Conservation (phyloP, 64 coral and sea anemone genomes). For the Porites lutea region DNA sequence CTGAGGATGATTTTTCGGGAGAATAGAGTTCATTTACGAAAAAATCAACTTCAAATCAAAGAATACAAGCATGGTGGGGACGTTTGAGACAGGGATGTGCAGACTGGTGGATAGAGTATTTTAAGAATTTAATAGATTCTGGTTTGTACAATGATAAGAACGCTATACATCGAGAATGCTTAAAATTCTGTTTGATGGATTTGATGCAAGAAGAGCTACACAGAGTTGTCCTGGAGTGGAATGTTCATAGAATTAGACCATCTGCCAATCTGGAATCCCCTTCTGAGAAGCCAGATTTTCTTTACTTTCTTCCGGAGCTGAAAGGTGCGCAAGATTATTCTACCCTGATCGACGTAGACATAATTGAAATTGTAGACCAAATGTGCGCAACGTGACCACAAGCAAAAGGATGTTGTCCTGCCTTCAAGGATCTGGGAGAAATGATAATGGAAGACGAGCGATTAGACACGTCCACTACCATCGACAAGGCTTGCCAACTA, state of each 20-base stretch:
- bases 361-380: slow-evolving; percentile 36
- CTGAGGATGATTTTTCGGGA: background rate
- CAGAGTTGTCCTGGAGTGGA: slow-evolving; percentile 65
- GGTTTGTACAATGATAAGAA: slow-evolving; percentile 63
- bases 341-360: slow-evolving; percentile 29
- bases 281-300: slow-evolving; percentile 65
- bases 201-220: slow-evolving; percentile 65
- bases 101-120: slow-evolving; percentile 80
- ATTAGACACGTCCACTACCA: background rate
- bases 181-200: slow-evolving; percentile 77
- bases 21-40: slow-evolving; percentile 31
- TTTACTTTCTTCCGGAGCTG: slow-evolving; percentile 75
- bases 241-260: slow-evolving; percentile 70
- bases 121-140: slow-evolving; percentile 75
- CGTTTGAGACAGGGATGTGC: slow-evolving; percentile 25
- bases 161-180: slow-evolving; percentile 61
- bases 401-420: slow-evolving; percentile 1
- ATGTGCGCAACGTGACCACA: slow-evolving; percentile 1
- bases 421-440: slow-evolving; percentile 34
- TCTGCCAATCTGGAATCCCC: slow-evolving; percentile 54
- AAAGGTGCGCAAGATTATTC: slow-evolving; percentile 44
- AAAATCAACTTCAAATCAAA: slow-evolving; percentile 26
- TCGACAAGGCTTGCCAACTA: slow-evolving; percentile 7
- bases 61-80: slow-evolving; percentile 56
- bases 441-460: slow-evolving; percentile 20